phyloP scores from a whole-genome alignment of 2,797 vertebrate genomes.

The Nasua narica region DNA sequence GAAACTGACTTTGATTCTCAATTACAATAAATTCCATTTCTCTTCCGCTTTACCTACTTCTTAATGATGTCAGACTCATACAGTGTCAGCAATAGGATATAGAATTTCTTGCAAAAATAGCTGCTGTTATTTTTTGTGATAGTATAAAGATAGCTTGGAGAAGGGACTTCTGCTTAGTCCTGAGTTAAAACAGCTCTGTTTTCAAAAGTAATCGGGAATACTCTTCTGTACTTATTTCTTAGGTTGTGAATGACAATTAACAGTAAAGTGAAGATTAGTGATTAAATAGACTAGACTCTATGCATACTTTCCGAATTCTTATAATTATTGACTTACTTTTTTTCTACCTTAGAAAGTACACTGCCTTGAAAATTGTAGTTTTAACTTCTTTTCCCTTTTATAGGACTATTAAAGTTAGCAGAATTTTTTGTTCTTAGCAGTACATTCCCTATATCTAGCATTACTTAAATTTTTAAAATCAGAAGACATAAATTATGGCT shows the following conservation, averaged over 20 bases:
- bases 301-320: slow-evolving; percentile 14
- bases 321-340: background rate
- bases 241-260: slow-evolving; percentile 7
- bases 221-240: slow-evolving; percentile 5
- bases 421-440: slow-evolving; percentile 9
- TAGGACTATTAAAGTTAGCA: background rate
- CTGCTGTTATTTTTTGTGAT: background rate
- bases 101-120: background rate
- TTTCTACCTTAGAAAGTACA: background rate
- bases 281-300: background rate
- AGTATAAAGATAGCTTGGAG: background rate
- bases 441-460: background rate
- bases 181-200: background rate
- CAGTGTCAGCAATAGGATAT: background rate
- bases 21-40: slow-evolving; percentile 25
- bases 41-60: background rate
- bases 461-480: background rate
- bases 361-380: background rate
- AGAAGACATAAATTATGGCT: background rate
- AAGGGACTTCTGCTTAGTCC: background rate
- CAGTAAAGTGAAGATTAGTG: background rate
- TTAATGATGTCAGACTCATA: slow-evolving; percentile 10
- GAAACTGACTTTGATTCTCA: slow-evolving; percentile 18
- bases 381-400: slow-evolving; percentile 16
- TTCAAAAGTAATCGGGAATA: slow-evolving; percentile 6